Base-by-base conservation (phyloP, 2,888 invertebrate species). In the Ellobium chinense region DNA sequence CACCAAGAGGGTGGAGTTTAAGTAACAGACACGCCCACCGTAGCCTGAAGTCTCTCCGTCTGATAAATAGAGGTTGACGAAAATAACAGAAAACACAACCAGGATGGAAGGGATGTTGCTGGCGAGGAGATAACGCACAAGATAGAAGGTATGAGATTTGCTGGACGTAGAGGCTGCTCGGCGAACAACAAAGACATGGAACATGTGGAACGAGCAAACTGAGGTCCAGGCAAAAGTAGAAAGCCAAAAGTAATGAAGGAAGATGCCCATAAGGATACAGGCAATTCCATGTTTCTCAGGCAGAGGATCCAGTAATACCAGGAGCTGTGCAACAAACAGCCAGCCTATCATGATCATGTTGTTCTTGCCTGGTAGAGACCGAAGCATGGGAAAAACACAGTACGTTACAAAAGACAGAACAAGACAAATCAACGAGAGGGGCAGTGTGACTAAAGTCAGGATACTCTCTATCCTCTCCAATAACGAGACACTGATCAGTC, bases 141-240 rank as follows among this genome's bases (percentile, higher is more conserved):
- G 62, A 54, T 76, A 82, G 37, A 62, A 78, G 14, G 14, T 24
- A 5, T 72, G 70, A 54, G 73, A 36, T 18, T 46, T 60, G n/a
- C 62, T 56, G 18, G 65, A n/a, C 39, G 14, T 58, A 7, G 72
- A 63, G 7, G 65, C 39, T 0, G 60, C 46, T 34, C 72, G 79
- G 9, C 68, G 76, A 24, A 77, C 24, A 7, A 81, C 82, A 60
- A 87, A 86, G 5, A 85, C 83, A 2, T 84, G 78, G 78, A 76
- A 83, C 87, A 88, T 86, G 65, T 86, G 87, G 60, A 84, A 87
- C 29, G 85, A 85, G 27, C 85, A 88, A 24, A 83, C 77, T 36
- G 80, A 79, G 69, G 82, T 84, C 86, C 87, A 87, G 14, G 62
- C 56, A 31, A 85, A 68, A 12, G 81, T 73, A 0, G 76, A 65